A percentile compares a stretch with the other conserved stretches of the same genome.
phyloP scores from a whole-genome alignment of 2,797 vertebrate species.

The Leptatherina wallacei region DNA sequence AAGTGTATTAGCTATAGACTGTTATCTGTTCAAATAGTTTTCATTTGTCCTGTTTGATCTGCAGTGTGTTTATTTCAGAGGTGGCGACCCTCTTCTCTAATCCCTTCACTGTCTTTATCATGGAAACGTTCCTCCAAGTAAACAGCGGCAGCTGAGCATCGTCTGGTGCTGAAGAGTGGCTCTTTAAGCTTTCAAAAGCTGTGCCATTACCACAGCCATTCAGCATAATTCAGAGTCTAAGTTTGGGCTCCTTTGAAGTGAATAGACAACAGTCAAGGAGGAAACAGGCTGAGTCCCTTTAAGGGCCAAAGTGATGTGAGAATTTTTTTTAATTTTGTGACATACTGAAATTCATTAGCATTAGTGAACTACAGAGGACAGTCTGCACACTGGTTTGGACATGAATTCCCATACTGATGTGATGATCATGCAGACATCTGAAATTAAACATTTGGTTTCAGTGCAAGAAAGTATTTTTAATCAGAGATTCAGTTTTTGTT shows the following conservation, averaged over 20 bases:
- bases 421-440: background rate
- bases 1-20: constrained; percentile 53
- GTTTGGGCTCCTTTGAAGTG: constrained; percentile 53
- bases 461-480: background rate
- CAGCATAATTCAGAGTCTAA: constrained; percentile 29
- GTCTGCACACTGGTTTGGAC: background rate
- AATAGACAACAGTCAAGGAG: constrained; percentile 8
- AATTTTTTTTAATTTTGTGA: constrained; percentile 3
- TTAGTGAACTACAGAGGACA: background rate
- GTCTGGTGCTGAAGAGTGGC: constrained; percentile 49
- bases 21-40: constrained; percentile 63
- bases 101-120: constrained; percentile 69
- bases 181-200: constrained; percentile 37
- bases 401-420: background rate
- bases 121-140: constrained; percentile 56
- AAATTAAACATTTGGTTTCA: background rate
- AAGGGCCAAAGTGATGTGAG: background rate
- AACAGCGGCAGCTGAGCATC: constrained; percentile 52
- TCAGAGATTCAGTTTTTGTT: background rate
- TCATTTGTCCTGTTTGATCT: constrained; percentile 71
- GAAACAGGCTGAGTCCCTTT: constrained; percentile 15
- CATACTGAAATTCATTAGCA: constrained; percentile 2
- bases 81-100: constrained; percentile 44
- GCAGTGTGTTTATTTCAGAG: constrained; percentile 63
- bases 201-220: constrained; percentile 47